A percentile compares a stretch with the other conserved stretches of the same genome.
These are phyloP conservation scores for Vollenhovia emeryi DNA, from an alignment of 1,140 invertebrate species.

Conservation along the genomic window DNA sequence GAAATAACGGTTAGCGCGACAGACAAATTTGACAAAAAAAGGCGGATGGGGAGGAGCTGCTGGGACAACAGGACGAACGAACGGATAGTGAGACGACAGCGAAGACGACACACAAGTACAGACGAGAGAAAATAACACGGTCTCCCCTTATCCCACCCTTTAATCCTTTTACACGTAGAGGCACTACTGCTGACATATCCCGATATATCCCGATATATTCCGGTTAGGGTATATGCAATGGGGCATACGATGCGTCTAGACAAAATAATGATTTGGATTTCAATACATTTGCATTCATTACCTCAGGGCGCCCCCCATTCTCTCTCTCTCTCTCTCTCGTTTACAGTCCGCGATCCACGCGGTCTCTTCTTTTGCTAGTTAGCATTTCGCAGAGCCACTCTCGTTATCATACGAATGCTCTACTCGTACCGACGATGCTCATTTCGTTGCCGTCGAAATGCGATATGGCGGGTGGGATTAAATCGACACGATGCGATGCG, in stretches of 20 bases:
- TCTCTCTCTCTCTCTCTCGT: background rate
- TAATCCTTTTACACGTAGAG: conserved; percentile 52
- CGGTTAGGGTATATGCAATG: conserved; percentile 78
- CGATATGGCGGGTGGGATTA: conserved; percentile 56
- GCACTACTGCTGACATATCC: background rate
- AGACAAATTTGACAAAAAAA: conserved; percentile 58
- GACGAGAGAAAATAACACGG: conserved; percentile 67
- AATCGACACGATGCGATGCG: background rate
- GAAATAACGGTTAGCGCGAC: conserved; percentile 23
- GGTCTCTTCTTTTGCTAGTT: conserved; percentile 58
- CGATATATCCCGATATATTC: background rate
- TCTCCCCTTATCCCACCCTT: conserved; percentile 46
- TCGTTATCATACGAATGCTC: conserved; percentile 80
- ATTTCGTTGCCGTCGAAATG: conserved; percentile 68
- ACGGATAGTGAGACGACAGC: conserved; percentile 49
- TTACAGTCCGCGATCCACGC: conserved; percentile 14
- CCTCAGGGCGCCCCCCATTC: conserved; percentile 37
- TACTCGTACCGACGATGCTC: conserved; percentile 65
- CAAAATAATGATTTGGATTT: conserved; percentile 85
- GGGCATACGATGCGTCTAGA: conserved; percentile 83
- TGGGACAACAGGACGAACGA: conserved; percentile 56
- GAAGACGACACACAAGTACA: conserved; percentile 10
- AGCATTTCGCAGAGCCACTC: conserved; percentile 73
- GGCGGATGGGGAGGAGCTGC: background rate
- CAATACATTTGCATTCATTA: conserved; percentile 83